Evolutionary conservation across 1,140 invertebrate genomes (phyloP).

Genomic region (Lithobius niger): DNA sequence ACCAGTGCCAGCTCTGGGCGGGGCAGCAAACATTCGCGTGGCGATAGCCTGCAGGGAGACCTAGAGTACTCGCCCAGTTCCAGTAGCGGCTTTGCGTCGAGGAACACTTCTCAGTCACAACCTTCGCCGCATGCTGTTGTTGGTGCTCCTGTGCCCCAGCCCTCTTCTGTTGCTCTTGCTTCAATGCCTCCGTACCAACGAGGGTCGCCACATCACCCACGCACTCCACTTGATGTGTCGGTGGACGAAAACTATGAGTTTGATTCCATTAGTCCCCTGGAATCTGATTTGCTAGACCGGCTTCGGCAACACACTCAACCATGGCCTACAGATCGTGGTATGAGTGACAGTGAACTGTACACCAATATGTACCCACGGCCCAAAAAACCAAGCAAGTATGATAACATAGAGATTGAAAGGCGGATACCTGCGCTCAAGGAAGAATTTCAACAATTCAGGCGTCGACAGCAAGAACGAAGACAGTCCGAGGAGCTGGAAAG

Average conservation of each 20-base stretch:
- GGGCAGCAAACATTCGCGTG: constrained; percentile 17
- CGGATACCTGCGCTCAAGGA: constrained; percentile 87
- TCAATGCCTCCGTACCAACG: constrained; percentile 23
- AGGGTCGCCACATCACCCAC: constrained; percentile 19
- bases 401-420: constrained; percentile 63
- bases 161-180: constrained; percentile 18
- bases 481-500: constrained; percentile 24
- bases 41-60: constrained; percentile 18
- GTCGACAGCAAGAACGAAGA: constrained; percentile 58
- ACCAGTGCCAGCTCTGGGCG: constrained; percentile 19
- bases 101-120: constrained; percentile 17
- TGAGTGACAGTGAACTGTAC: constrained; percentile 32
- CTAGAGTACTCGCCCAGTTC: constrained; percentile 17
- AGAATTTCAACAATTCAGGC: constrained; percentile 83
- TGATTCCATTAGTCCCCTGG: constrained; percentile 42
- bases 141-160: constrained; percentile 16
- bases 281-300: constrained; percentile 31
- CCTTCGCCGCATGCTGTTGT: constrained; percentile 29
- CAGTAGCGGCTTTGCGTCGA: constrained; percentile 20
- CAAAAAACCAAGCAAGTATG: constrained; percentile 39
- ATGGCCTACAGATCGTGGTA: constrained; percentile 21
- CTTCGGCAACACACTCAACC: constrained; percentile 19
- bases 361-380: constrained; percentile 22
- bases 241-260: constrained; percentile 94
- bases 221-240: constrained; percentile 51